phyloP scores from a whole-genome alignment of 2,113 vertebrate genomes.

The Gavialis gangeticus region DNA sequence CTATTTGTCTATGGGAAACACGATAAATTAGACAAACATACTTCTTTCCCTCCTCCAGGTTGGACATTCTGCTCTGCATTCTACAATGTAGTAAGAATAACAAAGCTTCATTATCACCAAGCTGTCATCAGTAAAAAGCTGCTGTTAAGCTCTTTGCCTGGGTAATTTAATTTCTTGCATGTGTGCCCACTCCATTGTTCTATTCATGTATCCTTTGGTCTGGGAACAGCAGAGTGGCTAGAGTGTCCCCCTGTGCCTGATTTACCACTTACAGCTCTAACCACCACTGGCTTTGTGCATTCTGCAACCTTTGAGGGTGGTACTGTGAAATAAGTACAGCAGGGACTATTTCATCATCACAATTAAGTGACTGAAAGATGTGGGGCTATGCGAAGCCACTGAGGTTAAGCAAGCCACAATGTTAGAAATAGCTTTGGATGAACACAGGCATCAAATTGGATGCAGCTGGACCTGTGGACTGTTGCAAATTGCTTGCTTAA shows the following conservation, averaged over 20 bases:
- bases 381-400: conserved; percentile 63
- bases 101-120: conserved; percentile 59
- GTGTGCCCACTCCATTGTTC: background rate
- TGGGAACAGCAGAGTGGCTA: background rate
- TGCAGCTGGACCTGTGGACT: conserved; percentile 63
- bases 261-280: background rate
- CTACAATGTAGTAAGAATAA: conserved; percentile 43
- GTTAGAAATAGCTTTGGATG: conserved; percentile 56
- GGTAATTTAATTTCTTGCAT: background rate
- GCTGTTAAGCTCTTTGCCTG: conserved; percentile 31
- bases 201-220: background rate
- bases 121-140: conserved; percentile 58
- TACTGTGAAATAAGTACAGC: background rate
- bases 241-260: background rate
- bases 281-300: background rate
- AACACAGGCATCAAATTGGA: conserved; percentile 59
- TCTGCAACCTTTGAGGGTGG: background rate
- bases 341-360: conserved; percentile 38
- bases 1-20: conserved; percentile 71
- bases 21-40: conserved; percentile 68
- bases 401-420: conserved; percentile 58
- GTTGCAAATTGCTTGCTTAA: background rate
- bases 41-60: conserved; percentile 67
- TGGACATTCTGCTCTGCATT: conserved; percentile 59
- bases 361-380: conserved; percentile 50